A percentile compares a stretch with the other conserved stretches of the same genome.
These are phyloP conservation scores for Acanthoscelides obtectus DNA, from an alignment of 2,888 invertebrate genomes.

Conservation along the genomic window DNA sequence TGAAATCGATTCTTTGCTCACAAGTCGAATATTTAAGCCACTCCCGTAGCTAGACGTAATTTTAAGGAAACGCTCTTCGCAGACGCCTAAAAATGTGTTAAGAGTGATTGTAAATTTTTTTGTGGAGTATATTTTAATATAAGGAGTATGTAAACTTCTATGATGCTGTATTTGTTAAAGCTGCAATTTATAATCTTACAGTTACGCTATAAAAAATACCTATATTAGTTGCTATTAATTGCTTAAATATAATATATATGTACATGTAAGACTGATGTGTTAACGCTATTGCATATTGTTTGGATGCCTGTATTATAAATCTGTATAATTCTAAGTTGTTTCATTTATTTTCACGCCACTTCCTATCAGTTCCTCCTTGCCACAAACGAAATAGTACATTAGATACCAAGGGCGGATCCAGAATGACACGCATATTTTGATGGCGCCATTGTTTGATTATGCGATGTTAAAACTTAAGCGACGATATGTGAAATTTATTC, in stretches of 20 bases:
- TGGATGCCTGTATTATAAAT: constrained; percentile 45
- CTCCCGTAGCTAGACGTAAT: background rate
- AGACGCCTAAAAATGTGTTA: background rate
- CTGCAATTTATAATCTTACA: constrained; percentile 21
- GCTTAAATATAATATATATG: constrained; percentile 33
- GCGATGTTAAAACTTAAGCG: too few species aligned
- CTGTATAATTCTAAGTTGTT: constrained; percentile 36
- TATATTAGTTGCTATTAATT: constrained; percentile 29
- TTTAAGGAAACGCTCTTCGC: background rate
- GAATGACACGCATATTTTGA: too few species aligned
- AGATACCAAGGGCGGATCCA: too few species aligned
- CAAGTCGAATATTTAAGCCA: too few species aligned
- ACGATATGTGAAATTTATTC: too few species aligned
- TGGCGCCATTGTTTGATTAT: too few species aligned
- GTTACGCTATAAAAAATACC: constrained; percentile 24
- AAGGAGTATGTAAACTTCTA: constrained; percentile 9
- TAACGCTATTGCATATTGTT: constrained; percentile 43
- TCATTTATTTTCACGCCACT: background rate
- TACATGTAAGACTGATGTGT: constrained; percentile 47
- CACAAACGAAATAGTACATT: too few species aligned
- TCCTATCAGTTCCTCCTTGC: too few species aligned
- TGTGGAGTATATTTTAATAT: constrained; percentile 26
- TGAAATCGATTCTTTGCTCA: too few species aligned
- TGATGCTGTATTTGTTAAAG: constrained; percentile 10
- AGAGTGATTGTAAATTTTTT: constrained; percentile 20